Percentiles rank a stretch among this genome's conserved stretches.
phyloP scores from a whole-genome alignment of 2,888 invertebrate species.

The Branchellion lobata region DNA sequence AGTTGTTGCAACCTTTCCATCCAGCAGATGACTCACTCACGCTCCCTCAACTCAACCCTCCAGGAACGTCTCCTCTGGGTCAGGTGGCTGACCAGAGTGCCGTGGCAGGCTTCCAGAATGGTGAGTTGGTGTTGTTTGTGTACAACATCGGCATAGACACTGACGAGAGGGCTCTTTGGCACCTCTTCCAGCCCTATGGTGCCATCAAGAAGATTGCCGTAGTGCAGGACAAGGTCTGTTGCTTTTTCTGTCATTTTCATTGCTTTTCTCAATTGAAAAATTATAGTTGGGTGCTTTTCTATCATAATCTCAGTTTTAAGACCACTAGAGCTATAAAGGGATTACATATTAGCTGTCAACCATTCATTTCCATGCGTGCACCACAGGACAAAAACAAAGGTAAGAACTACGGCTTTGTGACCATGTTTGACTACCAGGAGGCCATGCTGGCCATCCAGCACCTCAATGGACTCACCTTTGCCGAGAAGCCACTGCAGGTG shows the following conservation, averaged over 20 bases:
- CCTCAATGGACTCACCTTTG: slow-evolving; percentile 59
- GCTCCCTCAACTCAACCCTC: neutral
- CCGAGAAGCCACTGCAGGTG: slow-evolving; percentile 61
- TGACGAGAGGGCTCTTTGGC: slow-evolving; percentile 61
- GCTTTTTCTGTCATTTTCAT: no score
- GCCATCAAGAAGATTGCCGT: slow-evolving; percentile 57
- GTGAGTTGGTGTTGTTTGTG: slow-evolving; percentile 60
- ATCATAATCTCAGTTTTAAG: no score
- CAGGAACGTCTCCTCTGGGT: neutral
- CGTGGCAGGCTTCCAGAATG: slow-evolving; percentile 34
- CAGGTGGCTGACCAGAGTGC: slow-evolving; percentile 36
- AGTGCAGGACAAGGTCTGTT: slow-evolving; percentile 23
- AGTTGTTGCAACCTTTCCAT: slow-evolving; percentile 3
- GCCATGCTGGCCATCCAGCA: slow-evolving; percentile 60
- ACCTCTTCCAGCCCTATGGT: slow-evolving; percentile 61
- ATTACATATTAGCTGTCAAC: no score
- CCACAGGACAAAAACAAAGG: slow-evolving; percentile 56
- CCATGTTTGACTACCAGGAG: slow-evolving; percentile 61
- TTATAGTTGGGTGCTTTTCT: no score
- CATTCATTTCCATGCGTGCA: slow-evolving; percentile 57
- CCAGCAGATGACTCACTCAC: neutral
- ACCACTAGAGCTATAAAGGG: no score
- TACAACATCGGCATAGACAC: slow-evolving; percentile 62
- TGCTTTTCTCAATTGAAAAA: no score
- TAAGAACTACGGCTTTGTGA: slow-evolving; percentile 63